These are phyloP conservation scores for Drosophila koepferae DNA, from an alignment of 2,888 invertebrate species.

Conservation along the genomic window DNA sequence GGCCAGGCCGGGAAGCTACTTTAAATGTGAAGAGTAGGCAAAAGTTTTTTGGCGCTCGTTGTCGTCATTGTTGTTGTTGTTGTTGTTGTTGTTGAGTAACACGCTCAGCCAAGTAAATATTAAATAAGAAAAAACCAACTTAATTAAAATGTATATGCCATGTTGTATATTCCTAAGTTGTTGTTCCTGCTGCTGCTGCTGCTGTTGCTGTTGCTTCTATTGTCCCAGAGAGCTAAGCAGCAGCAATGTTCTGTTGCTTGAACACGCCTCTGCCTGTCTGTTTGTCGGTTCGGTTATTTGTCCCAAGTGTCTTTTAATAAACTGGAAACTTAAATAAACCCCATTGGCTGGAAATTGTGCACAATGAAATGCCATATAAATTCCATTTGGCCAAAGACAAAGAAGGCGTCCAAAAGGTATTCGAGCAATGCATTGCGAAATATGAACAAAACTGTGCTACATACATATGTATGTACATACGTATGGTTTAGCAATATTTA, in stretches of 20 bases:
- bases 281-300: conserved; percentile 15
- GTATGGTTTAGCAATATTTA: conserved; percentile 49
- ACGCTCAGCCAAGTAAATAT: conserved; percentile 65
- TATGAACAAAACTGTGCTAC: conserved; percentile 41
- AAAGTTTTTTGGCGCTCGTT: conserved; percentile 29
- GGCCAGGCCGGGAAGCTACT: conserved; percentile 19
- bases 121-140: conserved; percentile 65
- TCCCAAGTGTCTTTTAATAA: conserved; percentile 57
- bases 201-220: background rate
- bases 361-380: conserved; percentile 68
- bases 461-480: conserved; percentile 7
- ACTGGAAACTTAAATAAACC: conserved; percentile 67
- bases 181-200: background rate
- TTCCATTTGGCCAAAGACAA: conserved; percentile 59
- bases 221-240: conserved; percentile 27
- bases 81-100: conserved; percentile 45
- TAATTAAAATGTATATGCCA: conserved; percentile 75
- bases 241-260: conserved; percentile 29
- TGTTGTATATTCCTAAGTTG: conserved; percentile 34
- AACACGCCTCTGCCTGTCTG: background rate
- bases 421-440: conserved; percentile 54
- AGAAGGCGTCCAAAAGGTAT: conserved; percentile 53
- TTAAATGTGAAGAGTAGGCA: conserved; percentile 27
- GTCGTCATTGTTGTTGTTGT: conserved; percentile 12
- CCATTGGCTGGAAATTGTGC: conserved; percentile 26